A percentile compares a stretch with the other conserved stretches of the same genome.
Conservation (phyloP, 2,797 vertebrate genomes). For the Morus bassanus region DNA sequence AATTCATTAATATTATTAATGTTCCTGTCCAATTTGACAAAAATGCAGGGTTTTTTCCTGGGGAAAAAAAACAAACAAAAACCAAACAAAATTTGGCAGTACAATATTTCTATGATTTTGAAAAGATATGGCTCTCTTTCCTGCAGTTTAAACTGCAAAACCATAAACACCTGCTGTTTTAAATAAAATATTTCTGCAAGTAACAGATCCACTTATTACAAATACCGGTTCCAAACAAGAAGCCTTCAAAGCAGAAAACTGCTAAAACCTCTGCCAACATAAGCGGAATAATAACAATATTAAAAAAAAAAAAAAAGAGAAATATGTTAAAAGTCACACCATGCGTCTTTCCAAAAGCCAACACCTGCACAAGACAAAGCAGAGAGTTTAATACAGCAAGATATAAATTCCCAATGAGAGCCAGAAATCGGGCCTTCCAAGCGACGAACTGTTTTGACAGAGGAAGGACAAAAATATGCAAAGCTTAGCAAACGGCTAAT, state of each 20-base stretch:
- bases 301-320: conserved; percentile 68
- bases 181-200: conserved; percentile 78
- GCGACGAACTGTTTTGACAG: conserved; percentile 86
- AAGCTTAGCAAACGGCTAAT: conserved; percentile 82
- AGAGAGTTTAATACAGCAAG: conserved; percentile 85
- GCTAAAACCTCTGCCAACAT: conserved; percentile 77
- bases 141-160: conserved; percentile 56
- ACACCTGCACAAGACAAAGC: conserved; percentile 89
- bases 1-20: background rate
- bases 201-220: conserved; percentile 75
- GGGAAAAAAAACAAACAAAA: background rate
- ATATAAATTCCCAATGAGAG: conserved; percentile 80
- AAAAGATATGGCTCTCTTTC: conserved; percentile 26
- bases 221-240: conserved; percentile 75
- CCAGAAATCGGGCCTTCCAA: conserved; percentile 85
- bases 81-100: conserved; percentile 5
- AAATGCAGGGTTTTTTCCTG: background rate
- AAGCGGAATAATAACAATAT: conserved; percentile 63
- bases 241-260: conserved; percentile 79
- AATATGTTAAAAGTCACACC: conserved; percentile 83
- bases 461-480: conserved; percentile 83
- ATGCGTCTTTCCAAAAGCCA: conserved; percentile 87
- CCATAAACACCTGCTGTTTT: conserved; percentile 31
- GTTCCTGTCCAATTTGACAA: background rate
- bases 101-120: conserved; percentile 21